Evolutionary conservation across 2,797 vertebrate genomes (phyloP).

Genomic region (Spea hammondii): DNA sequence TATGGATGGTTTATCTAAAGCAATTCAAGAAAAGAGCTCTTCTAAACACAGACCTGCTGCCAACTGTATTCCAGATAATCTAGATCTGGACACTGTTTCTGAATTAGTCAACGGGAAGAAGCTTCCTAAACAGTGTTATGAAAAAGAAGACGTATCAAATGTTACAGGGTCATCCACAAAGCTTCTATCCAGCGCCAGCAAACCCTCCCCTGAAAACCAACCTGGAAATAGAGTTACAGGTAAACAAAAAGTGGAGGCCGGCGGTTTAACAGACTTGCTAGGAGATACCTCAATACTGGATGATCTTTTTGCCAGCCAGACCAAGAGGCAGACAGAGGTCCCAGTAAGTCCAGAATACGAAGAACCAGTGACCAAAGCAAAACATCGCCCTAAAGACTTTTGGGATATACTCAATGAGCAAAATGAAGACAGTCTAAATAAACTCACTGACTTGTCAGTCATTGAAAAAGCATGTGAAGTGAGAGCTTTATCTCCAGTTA

Average conservation of each 20-base stretch:
- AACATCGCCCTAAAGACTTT: constrained; percentile 80
- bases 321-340: constrained; percentile 52
- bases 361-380: constrained; percentile 61
- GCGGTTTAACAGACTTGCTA: constrained; percentile 75
- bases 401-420: constrained; percentile 93
- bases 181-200: neutral
- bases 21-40: constrained; percentile 41
- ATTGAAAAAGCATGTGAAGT: constrained; percentile 83
- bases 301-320: constrained; percentile 77
- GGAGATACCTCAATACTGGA: constrained; percentile 90
- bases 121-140: constrained; percentile 45
- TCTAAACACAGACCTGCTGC: constrained; percentile 32
- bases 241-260: constrained; percentile 52
- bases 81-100: constrained; percentile 41
- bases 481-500: constrained; percentile 55
- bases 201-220: neutral
- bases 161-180: neutral
- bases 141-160: constrained; percentile 34
- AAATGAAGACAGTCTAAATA: constrained; percentile 81
- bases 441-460: constrained; percentile 79
- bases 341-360: constrained; percentile 51
- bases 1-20: constrained; percentile 47
- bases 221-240: constrained; percentile 49
- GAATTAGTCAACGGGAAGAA: constrained; percentile 47
- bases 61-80: too few species aligned